Conservation (phyloP, 2,113 vertebrate genomes). For the Protomyctophum bolini region DNA sequence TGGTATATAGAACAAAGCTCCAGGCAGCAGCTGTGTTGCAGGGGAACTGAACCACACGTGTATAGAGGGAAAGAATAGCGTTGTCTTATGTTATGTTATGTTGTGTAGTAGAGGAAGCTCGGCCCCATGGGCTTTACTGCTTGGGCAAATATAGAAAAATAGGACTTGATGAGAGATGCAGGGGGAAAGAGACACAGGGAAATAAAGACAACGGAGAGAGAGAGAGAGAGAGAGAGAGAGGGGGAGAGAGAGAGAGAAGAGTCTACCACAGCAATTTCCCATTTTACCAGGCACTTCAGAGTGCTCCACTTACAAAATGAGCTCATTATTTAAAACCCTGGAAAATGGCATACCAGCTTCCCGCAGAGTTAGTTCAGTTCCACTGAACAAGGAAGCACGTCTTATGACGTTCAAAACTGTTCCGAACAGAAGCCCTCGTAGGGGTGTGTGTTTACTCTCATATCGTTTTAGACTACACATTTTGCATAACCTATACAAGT, state of each 20-base stretch:
- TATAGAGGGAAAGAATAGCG: slow-evolving; percentile 4
- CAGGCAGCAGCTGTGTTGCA: slow-evolving; percentile 9
- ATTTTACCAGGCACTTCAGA: slow-evolving; percentile 10
- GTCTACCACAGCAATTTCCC: slow-evolving; percentile 21
- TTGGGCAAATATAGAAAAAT: slow-evolving; percentile 29
- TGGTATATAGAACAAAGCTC: background rate
- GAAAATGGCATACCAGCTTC: slow-evolving; percentile 47
- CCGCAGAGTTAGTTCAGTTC: slow-evolving; percentile 27
- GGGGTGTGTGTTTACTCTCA: background rate
- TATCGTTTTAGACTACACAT: background rate
- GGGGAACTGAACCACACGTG: slow-evolving; percentile 8
- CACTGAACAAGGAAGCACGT: slow-evolving; percentile 6
- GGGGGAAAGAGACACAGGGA: background rate
- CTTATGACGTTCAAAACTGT: slow-evolving; percentile 10
- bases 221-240: slow-evolving; percentile 7
- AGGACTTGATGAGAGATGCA: slow-evolving; percentile 5
- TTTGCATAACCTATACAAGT: slow-evolving; percentile 4
- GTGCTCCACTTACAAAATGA: slow-evolving; percentile 34
- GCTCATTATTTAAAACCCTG: slow-evolving; percentile 36
- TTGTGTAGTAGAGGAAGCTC: slow-evolving; percentile 14
- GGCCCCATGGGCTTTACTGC: slow-evolving; percentile 14
- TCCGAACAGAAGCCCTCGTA: background rate
- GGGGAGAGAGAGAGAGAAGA: background rate
- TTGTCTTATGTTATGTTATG: slow-evolving; percentile 18
- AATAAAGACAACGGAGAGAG: background rate